Percentiles rank a stretch among this genome's conserved stretches.
phyloP scores from a whole-genome alignment of 2,113 vertebrate species.

The Grammomys surdaster region DNA sequence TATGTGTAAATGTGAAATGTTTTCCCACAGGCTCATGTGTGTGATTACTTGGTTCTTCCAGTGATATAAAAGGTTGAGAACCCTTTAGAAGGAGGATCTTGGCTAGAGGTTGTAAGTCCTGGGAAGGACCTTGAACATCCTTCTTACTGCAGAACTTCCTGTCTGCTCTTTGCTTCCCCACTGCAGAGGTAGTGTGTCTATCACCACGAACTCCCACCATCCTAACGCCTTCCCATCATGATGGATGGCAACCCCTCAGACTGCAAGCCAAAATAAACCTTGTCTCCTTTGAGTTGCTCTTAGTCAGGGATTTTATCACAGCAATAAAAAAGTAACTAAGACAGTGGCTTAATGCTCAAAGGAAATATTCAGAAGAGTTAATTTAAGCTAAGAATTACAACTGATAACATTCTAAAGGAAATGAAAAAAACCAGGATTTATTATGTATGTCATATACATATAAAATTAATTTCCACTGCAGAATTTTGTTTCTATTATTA shows the following conservation, averaged over 20 bases:
- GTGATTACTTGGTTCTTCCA: neutral
- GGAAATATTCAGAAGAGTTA: conserved; percentile 9
- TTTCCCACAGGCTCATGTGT: neutral
- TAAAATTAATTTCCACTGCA: conserved; percentile 59
- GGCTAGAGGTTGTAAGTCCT: neutral
- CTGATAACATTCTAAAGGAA: conserved; percentile 57
- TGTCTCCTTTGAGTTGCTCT: neutral
- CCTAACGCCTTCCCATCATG: neutral
- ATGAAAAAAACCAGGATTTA: neutral
- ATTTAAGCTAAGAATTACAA: conserved; percentile 47
- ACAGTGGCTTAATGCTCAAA: neutral
- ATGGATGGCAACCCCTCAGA: neutral
- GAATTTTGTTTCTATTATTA: conserved; percentile 44
- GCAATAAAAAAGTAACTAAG: neutral
- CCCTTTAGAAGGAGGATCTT: neutral
- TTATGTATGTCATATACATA: neutral
- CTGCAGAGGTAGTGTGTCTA: neutral
- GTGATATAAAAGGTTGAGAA: neutral
- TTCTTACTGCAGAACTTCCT: no score
- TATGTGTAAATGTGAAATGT: neutral
- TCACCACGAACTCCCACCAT: neutral
- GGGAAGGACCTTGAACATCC: neutral
- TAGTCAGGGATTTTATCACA: neutral
- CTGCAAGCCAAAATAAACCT: neutral
- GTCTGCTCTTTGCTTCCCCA: neutral